These are phyloP conservation scores for Drosophila orena DNA, from an alignment of 1,140 invertebrate genomes.

Conservation along the genomic window DNA sequence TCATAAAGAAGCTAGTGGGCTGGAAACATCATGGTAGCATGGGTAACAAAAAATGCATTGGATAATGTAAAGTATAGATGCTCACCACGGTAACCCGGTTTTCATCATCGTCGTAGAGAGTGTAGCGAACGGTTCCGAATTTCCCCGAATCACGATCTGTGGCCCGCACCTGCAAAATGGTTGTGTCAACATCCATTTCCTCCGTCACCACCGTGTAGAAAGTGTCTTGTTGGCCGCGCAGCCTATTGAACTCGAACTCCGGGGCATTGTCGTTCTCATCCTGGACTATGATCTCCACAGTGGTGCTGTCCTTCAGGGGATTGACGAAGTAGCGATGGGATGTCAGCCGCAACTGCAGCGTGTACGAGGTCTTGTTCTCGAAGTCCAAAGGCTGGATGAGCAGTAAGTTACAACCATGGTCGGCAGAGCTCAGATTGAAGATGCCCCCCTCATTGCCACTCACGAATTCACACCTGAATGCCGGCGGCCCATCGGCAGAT, in stretches of 20 bases:
- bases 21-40: conserved; percentile 12
- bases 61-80: conserved; percentile 18
- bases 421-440: conserved; percentile 90
- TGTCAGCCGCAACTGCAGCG: conserved; percentile 90
- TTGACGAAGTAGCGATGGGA: conserved; percentile 92
- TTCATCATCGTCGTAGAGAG: conserved; percentile 79
- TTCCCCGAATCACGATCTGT: conserved; percentile 93
- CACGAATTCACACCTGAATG: conserved; percentile 89
- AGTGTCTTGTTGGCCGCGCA: conserved; percentile 85
- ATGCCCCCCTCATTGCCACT: conserved; percentile 89
- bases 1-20: conserved; percentile 87
- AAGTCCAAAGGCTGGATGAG: conserved; percentile 90
- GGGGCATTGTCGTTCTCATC: conserved; percentile 96
- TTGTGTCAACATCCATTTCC: conserved; percentile 89
- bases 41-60: background rate
- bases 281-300: conserved; percentile 92
- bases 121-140: conserved; percentile 91
- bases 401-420: conserved; percentile 91
- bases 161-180: conserved; percentile 91
- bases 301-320: conserved; percentile 89
- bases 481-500: conserved; percentile 45
- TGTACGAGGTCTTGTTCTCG: conserved; percentile 90
- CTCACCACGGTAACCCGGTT: conserved; percentile 86
- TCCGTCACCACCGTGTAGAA: conserved; percentile 91
- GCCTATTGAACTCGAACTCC: conserved; percentile 90